These are phyloP conservation scores for Meleagris gallopavo DNA, from an alignment of 2,113 vertebrate species.

Conservation along the genomic window DNA sequence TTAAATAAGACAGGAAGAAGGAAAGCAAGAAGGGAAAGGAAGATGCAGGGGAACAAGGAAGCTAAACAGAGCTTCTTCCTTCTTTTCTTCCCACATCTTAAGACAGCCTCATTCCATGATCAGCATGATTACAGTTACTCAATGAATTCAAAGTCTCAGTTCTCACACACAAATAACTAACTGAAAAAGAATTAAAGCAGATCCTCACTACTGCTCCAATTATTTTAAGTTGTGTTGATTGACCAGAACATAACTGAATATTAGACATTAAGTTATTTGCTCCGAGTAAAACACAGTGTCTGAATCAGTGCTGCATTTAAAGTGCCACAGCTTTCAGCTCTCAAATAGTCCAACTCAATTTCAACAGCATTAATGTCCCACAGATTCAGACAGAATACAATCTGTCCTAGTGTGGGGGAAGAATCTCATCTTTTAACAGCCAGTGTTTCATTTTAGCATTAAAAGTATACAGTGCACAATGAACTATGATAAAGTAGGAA, in stretches of 20 bases:
- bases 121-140: background rate
- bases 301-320: background rate
- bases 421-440: background rate
- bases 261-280: background rate
- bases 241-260: background rate
- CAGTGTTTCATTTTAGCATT: background rate
- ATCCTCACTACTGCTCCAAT: background rate
- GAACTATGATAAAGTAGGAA: background rate
- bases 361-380: rapidly evolving
- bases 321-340: rapidly evolving
- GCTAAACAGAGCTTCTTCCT: background rate
- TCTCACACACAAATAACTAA: background rate
- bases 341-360: background rate
- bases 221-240: background rate
- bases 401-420: too few species aligned
- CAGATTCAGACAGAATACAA: background rate
- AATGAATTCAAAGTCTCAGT: background rate
- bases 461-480: background rate
- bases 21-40: background rate
- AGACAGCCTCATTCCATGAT: background rate
- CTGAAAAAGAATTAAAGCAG: background rate
- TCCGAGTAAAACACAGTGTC: background rate
- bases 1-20: background rate
- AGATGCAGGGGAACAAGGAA: background rate
- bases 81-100: background rate